Evolutionary conservation across 2,113 vertebrate species (phyloP).

Genomic region (Alectura lathami): DNA sequence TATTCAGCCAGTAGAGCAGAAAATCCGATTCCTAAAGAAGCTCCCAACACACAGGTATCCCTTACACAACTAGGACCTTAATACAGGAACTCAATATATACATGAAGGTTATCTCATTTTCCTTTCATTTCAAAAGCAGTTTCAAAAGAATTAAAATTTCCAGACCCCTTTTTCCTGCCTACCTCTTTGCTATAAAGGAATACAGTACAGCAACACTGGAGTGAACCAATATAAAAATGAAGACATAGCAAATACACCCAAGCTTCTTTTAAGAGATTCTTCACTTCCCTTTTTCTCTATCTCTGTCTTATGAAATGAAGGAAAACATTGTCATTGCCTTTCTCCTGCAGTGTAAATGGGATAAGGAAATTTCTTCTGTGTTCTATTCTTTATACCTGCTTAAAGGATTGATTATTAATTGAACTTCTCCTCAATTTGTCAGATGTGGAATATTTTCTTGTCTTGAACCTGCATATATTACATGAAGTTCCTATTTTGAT

Average conservation of each 20-base stretch:
- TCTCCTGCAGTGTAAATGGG: not conserved
- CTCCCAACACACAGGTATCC: not conserved
- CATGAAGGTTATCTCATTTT: not conserved
- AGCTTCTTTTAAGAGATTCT: not conserved
- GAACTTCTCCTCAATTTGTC: not conserved
- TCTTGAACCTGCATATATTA: not conserved
- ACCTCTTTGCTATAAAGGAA: not conserved
- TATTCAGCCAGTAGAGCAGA: not conserved
- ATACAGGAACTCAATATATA: not conserved
- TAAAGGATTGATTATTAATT: not conserved
- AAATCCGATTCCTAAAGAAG: not conserved
- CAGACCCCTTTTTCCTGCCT: not conserved
- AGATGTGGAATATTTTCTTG: not conserved
- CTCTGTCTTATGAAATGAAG: not conserved
- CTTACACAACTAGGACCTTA: not conserved
- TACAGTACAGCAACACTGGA: not conserved
- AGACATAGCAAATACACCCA: not conserved
- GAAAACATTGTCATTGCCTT: not conserved
- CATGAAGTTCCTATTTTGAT: not conserved
- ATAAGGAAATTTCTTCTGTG: not conserved
- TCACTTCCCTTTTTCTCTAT: not conserved
- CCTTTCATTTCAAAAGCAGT: not conserved
- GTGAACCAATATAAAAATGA: not conserved
- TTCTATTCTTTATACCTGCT: not conserved
- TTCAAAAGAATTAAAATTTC: not conserved